These are phyloP conservation scores for Anastrepha ludens DNA, from an alignment of 1,140 invertebrate genomes.

Conservation along the genomic window DNA sequence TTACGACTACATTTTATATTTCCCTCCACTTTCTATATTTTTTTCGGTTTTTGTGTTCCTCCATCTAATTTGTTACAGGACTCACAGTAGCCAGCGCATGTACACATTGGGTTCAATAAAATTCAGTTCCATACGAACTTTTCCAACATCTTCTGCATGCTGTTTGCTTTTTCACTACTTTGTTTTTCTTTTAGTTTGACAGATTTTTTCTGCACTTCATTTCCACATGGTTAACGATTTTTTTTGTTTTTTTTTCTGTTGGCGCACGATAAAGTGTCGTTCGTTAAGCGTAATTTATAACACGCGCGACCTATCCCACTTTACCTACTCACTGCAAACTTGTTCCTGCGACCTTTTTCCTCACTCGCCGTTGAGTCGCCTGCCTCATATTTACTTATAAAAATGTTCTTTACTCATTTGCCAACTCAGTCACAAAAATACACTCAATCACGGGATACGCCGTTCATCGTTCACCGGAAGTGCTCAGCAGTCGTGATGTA, in stretches of 20 bases:
- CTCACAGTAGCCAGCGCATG: no score
- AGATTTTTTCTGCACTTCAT: constrained; percentile 12
- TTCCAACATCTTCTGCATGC: no score
- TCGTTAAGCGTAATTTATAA: constrained; percentile 40
- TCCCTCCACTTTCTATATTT: no score
- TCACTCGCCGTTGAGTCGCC: neutral
- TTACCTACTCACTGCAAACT: neutral
- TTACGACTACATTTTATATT: no score
- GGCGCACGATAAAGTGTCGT: constrained; percentile 16
- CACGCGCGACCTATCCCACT: neutral
- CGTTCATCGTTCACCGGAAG: neutral
- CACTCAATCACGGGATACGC: neutral
- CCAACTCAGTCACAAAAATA: neutral
- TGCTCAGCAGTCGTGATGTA: neutral
- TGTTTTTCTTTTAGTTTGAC: neutral
- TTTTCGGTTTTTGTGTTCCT: no score
- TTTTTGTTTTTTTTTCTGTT: no score
- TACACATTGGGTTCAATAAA: no score
- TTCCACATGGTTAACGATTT: neutral
- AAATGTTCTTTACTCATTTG: constrained; percentile 24
- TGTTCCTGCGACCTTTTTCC: neutral
- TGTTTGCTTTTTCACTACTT: neutral
- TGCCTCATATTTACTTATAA: neutral
- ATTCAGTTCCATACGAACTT: no score
- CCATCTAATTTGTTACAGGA: no score